A percentile compares a stretch with the other conserved stretches of the same genome.
Evolutionary conservation across 2,797 vertebrate genomes (phyloP).

Genomic region (Lophius americanus): DNA sequence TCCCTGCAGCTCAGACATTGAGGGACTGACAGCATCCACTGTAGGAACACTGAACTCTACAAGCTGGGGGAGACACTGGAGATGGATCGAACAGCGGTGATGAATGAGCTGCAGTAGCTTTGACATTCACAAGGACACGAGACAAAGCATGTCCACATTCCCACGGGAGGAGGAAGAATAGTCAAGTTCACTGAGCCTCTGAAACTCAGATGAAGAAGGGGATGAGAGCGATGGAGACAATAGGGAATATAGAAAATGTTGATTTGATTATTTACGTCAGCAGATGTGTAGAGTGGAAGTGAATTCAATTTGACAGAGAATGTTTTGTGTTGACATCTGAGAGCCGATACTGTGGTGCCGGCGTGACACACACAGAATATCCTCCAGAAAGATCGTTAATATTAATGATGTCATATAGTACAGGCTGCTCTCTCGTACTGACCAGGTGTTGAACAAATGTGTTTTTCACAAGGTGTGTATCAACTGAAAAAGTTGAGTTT

Average conservation of each 20-base stretch:
- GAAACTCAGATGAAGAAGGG: not conserved
- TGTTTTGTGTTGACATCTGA: not conserved
- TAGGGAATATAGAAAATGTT: not conserved
- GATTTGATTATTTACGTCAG: too few relatives aligned
- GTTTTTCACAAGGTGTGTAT: too few relatives aligned
- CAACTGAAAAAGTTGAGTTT: too few relatives aligned
- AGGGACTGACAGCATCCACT: not conserved
- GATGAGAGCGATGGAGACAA: not conserved
- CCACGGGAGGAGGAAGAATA: slow-evolving; percentile 9
- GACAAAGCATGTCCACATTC: slow-evolving; percentile 10
- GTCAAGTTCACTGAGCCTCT: slow-evolving; percentile 1
- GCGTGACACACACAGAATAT: not conserved
- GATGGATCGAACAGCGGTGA: slow-evolving; percentile 21
- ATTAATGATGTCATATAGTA: not conserved
- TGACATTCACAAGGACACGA: slow-evolving; percentile 49
- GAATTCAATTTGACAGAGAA: not conserved
- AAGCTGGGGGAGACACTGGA: not conserved
- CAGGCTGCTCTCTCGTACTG: too few relatives aligned
- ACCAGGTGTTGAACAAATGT: not conserved
- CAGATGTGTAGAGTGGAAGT: not conserved
- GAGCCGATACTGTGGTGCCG: not conserved
- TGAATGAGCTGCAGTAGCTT: slow-evolving; percentile 26
- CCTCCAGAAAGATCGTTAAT: not conserved
- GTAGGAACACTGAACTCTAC: too few relatives aligned
- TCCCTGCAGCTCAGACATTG: slow-evolving; percentile 10